phyloP scores from a whole-genome alignment of 1,140 invertebrate genomes.

The Ceratina japonica region DNA sequence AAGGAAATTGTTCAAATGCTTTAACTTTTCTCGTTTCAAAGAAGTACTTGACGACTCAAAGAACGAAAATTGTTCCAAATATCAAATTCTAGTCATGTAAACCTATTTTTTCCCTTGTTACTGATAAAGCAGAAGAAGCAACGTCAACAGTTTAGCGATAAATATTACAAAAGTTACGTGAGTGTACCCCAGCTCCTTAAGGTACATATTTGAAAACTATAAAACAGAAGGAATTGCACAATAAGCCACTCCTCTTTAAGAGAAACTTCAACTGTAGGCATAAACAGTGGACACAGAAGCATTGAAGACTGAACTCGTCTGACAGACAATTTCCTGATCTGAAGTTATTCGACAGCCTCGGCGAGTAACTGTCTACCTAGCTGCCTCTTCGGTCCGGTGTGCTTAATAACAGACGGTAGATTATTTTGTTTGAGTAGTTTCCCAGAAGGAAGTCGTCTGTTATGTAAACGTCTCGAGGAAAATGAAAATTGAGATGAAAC shows the following conservation, averaged over 20 bases:
- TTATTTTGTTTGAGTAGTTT: conserved; percentile 46
- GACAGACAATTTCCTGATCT: neutral
- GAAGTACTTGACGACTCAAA: too few species aligned
- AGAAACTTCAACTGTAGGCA: neutral
- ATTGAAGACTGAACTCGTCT: neutral
- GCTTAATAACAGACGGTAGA: conserved; percentile 7
- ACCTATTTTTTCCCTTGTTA: too few species aligned
- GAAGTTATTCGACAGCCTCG: conserved; percentile 10
- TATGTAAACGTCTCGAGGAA: conserved; percentile 33
- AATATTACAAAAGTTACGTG: too few species aligned
- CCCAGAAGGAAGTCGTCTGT: conserved; percentile 16
- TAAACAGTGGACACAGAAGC: neutral
- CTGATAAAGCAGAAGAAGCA: too few species aligned
- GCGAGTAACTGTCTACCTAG: neutral
- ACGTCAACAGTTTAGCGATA: too few species aligned
- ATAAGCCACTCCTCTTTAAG: neutral
- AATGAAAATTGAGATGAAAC: conserved; percentile 51
- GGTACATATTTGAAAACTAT: too few species aligned
- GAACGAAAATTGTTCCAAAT: too few species aligned
- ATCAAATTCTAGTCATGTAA: too few species aligned
- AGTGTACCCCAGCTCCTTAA: too few species aligned
- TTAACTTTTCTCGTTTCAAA: too few species aligned
- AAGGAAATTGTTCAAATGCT: too few species aligned
- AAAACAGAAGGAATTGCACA: too few species aligned
- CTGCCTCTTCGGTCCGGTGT: neutral